Evolutionary conservation across 2,888 invertebrate species (phyloP).

Genomic region (Spicauda simplicius): DNA sequence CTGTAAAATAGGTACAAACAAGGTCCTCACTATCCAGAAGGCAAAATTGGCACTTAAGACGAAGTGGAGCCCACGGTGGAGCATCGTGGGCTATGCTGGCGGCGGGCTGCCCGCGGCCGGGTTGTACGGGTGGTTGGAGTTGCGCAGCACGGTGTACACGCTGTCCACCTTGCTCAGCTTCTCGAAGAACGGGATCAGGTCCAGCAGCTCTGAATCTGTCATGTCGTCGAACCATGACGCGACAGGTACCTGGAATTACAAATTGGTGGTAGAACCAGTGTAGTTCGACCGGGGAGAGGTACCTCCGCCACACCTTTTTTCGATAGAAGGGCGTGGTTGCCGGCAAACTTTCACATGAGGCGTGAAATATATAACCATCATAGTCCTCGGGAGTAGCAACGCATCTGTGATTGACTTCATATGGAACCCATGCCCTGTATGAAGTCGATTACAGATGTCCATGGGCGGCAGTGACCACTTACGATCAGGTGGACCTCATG

Average conservation of each 20-base stretch:
- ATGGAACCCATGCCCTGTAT: no score
- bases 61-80: constrained; percentile 63
- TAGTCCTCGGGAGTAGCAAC: no score
- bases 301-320: no score
- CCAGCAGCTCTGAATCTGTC: constrained; percentile 97
- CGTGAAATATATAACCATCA: no score
- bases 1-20: constrained; percentile 81
- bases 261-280: no score
- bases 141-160: constrained; percentile 97
- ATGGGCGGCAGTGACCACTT: no score
- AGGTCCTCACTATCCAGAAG: constrained; percentile 84
- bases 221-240: constrained; percentile 99
- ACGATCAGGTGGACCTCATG: no score
- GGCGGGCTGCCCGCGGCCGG: constrained; percentile 75
- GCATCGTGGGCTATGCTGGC: constrained; percentile 65
- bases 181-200: constrained; percentile 99
- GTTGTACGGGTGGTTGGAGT: constrained; percentile 94
- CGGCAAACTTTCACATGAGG: no score
- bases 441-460: no score
- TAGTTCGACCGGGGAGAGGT: no score
- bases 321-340: no score
- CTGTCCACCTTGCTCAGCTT: constrained; percentile 98
- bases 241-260: constrained; percentile 96
- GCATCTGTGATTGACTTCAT: no score
- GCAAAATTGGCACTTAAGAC: constrained; percentile 85